Base-by-base conservation (phyloP, 2,113 vertebrate species). In the Nyctibius bracteatus region DNA sequence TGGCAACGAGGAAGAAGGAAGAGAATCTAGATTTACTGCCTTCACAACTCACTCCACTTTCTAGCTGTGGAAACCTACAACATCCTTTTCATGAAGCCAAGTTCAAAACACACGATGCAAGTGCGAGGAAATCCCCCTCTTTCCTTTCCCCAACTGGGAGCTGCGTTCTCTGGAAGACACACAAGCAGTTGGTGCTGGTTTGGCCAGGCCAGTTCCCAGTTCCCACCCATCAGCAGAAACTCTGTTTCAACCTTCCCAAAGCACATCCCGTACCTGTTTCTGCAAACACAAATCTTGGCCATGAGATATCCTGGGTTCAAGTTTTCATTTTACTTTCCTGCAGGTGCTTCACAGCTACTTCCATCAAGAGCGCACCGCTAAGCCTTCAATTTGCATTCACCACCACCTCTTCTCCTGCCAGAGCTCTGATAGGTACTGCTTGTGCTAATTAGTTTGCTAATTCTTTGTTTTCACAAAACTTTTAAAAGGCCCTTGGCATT, bases 281-380 rank as follows among this genome's bases (percentile, higher is more conserved):
- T 71, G 55, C 58, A 27, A 39, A 68, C 18, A 8, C 27, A 8
- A 22, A 43, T 2, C 54, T 22, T n/a, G 80, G 24, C 74, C 49
- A 2, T 2, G 16, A 63, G 4, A 10, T 1, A 14, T 3, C 39
- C 9, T 1, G 33, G 10, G 6, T 9, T 47, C 41, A 23, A 23
- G 71, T 4, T 72, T 2, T 59, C 67, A 4, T 74, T 67, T 30
- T 2, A 3, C 65, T 49, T 31, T 18, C 35, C 66, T 58, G 59
- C 52, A 59, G 59, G 51, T 81, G 63, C 47, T 86, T 58, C 67
- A 21, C 74, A 57, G 67, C 75, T 63, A 4, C 31, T 23, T 49
- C 55, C 52, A 44, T 3, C 49, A 6, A 27, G 43, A 3, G 5
- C 77, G 35, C 43, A 1, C 20, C 63, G 3, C 68, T 41, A 12